Base-by-base conservation (phyloP, 53 echinoderm and acorn worm genomes). In the Apostichopus leukothele region DNA sequence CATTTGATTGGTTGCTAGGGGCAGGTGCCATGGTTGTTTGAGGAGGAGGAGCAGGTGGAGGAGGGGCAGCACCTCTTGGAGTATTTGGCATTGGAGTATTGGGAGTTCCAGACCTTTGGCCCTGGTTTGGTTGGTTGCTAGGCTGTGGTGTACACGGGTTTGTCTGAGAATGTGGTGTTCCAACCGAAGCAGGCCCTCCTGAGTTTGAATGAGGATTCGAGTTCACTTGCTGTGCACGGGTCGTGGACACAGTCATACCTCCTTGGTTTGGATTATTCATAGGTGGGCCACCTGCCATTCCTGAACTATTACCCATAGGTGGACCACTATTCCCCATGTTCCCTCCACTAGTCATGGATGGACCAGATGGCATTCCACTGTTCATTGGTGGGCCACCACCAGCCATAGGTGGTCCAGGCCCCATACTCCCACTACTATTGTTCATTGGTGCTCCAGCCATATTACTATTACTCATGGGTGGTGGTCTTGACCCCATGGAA, bases 11-110 rank as follows among this genome's bases (percentile, higher is more conserved):
- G 75, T 88, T 22, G 75, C 19, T 75, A 9, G 75, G 75, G 51
- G 89, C 8, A 79, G 89, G 9, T 21, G 73, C 52, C 78, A 18
- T 89, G 79, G 2, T 52, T 55, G 9, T 27, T 14, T 51, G 81
- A 61, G 7, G 91, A 79, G 54, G 92, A 87, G 60, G 88, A 81
- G 60, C 68, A 68, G 9, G 90, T 84, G 1, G 88, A 74, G 11
- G 91, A 91, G 91, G 89, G 90, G 50, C 75, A 78, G 75, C 86
- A 88, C 60, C 74, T 16, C 88, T 67, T 63, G 88, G 90, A 67
- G 84, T 93, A 83, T 86, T 89, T 86, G 60, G 89, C 91, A 63
- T 89, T 75, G 68, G 88, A 78, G 73, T 77, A 50, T 39, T 75
- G 79, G 26, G 23, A 27, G 55, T 78, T 26, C 67, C 50, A 77